These are phyloP conservation scores for Pangasius mekongensis DNA, from an alignment of 2,797 vertebrate genomes.

Conservation along the genomic window DNA sequence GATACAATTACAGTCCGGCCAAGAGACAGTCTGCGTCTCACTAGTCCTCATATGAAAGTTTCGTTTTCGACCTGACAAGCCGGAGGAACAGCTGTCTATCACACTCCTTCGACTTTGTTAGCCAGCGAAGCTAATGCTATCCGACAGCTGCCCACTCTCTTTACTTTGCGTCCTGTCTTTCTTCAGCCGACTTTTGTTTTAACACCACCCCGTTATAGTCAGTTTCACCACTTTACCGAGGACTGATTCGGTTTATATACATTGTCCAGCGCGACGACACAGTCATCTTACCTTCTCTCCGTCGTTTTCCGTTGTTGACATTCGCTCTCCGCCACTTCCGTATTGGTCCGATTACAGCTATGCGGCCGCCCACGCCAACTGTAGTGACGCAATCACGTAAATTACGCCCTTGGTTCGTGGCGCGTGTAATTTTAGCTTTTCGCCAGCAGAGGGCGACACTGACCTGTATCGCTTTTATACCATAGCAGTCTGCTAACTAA, in stretches of 20 bases:
- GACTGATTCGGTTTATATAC: neutral
- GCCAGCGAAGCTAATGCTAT: constrained; percentile 41
- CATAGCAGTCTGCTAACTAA: neutral
- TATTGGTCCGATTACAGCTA: constrained; percentile 10
- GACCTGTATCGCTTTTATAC: neutral
- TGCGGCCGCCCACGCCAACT: constrained; percentile 8
- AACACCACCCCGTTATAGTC: neutral
- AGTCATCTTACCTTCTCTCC: constrained; percentile 37
- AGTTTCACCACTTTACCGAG: neutral
- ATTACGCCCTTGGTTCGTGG: neutral
- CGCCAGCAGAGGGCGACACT: constrained; percentile 12
- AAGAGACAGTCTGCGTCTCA: no score
- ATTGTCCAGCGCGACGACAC: neutral
- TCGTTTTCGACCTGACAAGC: constrained; percentile 6
- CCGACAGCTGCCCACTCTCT: constrained; percentile 55
- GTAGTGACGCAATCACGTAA: constrained; percentile 26
- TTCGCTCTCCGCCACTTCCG: constrained; percentile 74
- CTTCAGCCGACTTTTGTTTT: neutral
- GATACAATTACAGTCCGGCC: neutral
- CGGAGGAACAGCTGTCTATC: constrained; percentile 8
- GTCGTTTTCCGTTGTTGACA: constrained; percentile 69
- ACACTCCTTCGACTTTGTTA: constrained; percentile 39
- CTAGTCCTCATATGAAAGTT: neutral
- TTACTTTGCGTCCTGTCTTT: neutral
- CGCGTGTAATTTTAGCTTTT: neutral